These are phyloP conservation scores for Pogonus chalceus DNA, from an alignment of 1,140 invertebrate species.

Conservation along the genomic window DNA sequence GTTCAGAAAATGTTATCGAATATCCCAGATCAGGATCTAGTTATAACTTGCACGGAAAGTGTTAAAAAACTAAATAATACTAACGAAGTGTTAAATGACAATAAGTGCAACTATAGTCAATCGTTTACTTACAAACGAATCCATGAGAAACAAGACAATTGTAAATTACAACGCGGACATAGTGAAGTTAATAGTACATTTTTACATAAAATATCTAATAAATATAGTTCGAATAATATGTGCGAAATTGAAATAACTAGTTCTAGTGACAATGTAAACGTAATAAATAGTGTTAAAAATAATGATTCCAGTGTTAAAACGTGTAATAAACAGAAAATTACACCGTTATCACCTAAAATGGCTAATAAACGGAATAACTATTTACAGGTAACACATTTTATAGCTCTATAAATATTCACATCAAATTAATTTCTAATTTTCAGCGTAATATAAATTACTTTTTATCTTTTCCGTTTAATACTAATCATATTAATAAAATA, in stretches of 20 bases:
- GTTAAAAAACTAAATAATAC: background rate
- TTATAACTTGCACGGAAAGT: conserved; percentile 18
- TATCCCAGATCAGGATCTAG: conserved; percentile 37
- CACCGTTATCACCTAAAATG: conserved; percentile 16
- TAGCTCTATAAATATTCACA: too few species aligned
- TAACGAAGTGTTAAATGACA: background rate
- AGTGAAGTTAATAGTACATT: background rate
- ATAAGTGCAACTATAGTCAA: background rate
- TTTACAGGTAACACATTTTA: conserved; percentile 1
- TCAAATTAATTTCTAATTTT: too few species aligned
- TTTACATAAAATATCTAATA: background rate
- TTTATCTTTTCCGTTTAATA: too few species aligned
- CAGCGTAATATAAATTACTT: too few species aligned
- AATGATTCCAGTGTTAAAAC: conserved; percentile 42
- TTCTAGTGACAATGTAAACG: background rate
- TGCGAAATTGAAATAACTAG: background rate
- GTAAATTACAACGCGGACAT: background rate
- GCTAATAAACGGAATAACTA: background rate
- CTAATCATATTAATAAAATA: too few species aligned
- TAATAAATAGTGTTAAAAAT: too few species aligned
- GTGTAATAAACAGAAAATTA: conserved; percentile 42
- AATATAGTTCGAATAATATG: background rate
- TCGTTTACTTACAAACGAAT: background rate
- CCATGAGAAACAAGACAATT: background rate
- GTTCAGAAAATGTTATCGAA: conserved; percentile 48